Conservation (phyloP, 2,113 vertebrate species). For the Paraplagusia blochii region DNA sequence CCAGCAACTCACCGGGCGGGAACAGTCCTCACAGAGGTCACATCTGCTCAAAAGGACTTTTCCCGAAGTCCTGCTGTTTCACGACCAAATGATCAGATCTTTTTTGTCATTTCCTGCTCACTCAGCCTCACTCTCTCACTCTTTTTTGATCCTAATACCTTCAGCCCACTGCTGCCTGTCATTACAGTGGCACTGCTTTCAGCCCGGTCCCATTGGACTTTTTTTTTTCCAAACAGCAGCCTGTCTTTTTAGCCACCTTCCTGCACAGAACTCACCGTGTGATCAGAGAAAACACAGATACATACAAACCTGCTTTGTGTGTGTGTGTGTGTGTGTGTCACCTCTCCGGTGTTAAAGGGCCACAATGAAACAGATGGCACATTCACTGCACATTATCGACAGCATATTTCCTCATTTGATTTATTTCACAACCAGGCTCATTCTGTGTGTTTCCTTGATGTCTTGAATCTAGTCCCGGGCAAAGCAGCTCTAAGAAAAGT, state of each 20-base stretch:
- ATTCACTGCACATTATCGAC: slow-evolving; percentile 27
- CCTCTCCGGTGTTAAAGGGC: slow-evolving; percentile 13
- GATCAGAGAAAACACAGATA: no score
- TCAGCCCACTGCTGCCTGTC: slow-evolving; percentile 36
- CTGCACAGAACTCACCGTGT: neutral
- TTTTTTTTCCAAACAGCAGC: slow-evolving; percentile 18
- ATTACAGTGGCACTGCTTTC: slow-evolving; percentile 13
- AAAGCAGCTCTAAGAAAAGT: no score
- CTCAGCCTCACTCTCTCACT: slow-evolving; percentile 1
- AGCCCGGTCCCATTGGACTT: slow-evolving; percentile 27
- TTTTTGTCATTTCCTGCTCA: slow-evolving; percentile 16
- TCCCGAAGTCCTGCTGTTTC: slow-evolving; percentile 35
- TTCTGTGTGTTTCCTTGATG: slow-evolving; percentile 10
- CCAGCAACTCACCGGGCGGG: slow-evolving; percentile 22
- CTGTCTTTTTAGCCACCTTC: slow-evolving; percentile 35
- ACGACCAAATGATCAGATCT: slow-evolving; percentile 28
- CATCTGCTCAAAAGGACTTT: slow-evolving; percentile 43
- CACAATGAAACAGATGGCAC: slow-evolving; percentile 29
- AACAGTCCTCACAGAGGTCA: slow-evolving; percentile 15
- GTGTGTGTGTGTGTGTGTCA: slow-evolving; percentile 8
- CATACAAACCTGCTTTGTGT: slow-evolving; percentile 17
- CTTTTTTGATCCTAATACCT: neutral
- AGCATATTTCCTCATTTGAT: slow-evolving; percentile 19
- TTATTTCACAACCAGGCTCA: slow-evolving; percentile 21
- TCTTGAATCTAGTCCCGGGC: neutral